Percentiles rank a stretch among this genome's conserved stretches.
phyloP scores from a whole-genome alignment of 2,113 vertebrate species.

The Nycticryphes semicollaris region DNA sequence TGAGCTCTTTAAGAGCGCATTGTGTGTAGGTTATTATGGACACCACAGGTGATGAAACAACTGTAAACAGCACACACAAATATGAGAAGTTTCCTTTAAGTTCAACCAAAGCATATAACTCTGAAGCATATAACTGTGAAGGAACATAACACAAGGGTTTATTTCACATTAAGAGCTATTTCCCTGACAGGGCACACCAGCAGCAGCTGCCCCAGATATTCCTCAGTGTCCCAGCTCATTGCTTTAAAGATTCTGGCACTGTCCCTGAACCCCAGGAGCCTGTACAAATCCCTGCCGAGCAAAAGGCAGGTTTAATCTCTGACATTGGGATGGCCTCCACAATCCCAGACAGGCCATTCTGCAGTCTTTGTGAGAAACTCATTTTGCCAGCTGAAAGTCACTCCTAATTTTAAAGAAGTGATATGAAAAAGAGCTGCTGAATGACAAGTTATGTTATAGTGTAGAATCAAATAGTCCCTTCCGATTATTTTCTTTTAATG shows the following conservation, averaged over 20 bases:
- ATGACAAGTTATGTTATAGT: background rate
- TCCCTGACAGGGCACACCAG: rapidly evolving
- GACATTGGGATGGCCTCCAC: no score
- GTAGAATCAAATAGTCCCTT: background rate
- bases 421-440: background rate
- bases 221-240: background rate
- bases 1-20: background rate
- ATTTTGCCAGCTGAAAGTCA: background rate
- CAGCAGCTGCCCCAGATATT: background rate
- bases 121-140: rapidly evolving
- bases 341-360: background rate
- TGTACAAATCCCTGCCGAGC: background rate
- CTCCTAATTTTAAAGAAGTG: background rate
- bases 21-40: background rate
- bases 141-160: rapidly evolving
- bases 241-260: background rate
- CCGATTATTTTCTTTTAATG: background rate
- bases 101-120: background rate
- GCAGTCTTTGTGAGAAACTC: background rate
- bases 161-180: background rate
- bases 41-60: background rate
- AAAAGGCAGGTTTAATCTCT: background rate
- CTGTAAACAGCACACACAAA: background rate
- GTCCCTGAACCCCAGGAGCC: background rate
- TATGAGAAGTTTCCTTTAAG: background rate